Evolutionary conservation across 1,140 invertebrate species (phyloP).

Genomic region (Pissodes strobi): DNA sequence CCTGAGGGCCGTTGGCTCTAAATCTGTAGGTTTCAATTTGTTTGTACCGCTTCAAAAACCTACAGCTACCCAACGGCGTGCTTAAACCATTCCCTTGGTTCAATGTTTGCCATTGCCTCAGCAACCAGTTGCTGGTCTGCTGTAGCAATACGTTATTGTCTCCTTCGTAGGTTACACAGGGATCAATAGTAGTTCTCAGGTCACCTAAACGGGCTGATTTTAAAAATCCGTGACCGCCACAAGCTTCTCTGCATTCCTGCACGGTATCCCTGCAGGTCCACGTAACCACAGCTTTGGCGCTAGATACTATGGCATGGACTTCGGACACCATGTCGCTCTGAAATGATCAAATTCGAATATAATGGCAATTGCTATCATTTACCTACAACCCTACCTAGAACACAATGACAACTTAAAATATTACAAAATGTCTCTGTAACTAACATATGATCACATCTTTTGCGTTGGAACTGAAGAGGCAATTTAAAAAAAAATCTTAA

Average conservation of each 20-base stretch:
- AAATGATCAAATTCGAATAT: slow-evolving; percentile 9
- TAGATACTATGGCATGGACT: slow-evolving; percentile 89
- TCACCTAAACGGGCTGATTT: slow-evolving; percentile 81
- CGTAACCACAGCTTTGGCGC: slow-evolving; percentile 82
- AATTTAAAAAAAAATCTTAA: too few species aligned
- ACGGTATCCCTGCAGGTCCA: slow-evolving; percentile 85
- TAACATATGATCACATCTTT: too few species aligned
- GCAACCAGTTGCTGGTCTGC: slow-evolving; percentile 90
- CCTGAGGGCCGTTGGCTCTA: slow-evolving; percentile 54
- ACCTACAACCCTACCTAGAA: too few species aligned
- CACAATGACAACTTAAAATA: too few species aligned
- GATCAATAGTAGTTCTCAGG: slow-evolving; percentile 85
- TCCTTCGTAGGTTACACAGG: slow-evolving; percentile 93
- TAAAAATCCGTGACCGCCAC: slow-evolving; percentile 82
- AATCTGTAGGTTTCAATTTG: slow-evolving; percentile 62
- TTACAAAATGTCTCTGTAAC: too few species aligned
- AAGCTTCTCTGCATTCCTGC: slow-evolving; percentile 90
- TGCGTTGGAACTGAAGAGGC: too few species aligned
- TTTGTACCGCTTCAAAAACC: slow-evolving; percentile 63
- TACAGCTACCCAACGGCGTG: slow-evolving; percentile 66
- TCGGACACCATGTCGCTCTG: slow-evolving; percentile 63
- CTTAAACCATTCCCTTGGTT: slow-evolving; percentile 56
- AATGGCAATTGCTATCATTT: too few species aligned
- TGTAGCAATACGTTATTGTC: slow-evolving; percentile 95
- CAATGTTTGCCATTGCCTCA: slow-evolving; percentile 66